Base-by-base conservation (phyloP, 2,113 vertebrate species). In the Donacobius atricapilla region DNA sequence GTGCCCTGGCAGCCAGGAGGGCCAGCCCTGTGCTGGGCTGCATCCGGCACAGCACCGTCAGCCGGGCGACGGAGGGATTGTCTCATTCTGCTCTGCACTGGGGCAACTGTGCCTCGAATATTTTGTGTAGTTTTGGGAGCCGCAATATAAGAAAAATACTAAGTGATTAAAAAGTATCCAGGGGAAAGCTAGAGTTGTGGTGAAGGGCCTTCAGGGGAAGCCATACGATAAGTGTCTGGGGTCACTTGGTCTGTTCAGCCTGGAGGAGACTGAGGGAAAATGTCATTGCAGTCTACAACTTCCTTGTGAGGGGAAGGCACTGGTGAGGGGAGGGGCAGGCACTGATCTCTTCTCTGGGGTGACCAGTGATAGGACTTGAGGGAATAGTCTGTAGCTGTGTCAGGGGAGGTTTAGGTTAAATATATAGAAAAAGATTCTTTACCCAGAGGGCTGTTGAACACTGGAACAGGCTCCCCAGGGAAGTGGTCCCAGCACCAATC, bases 21-120 rank as follows among this genome's bases (percentile, higher is more conserved):
- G 37, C 6, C 13, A 58, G 0, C 13, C 1, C 0, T 76, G 37
- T 76, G 13, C 25, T 58, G 25, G 30, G 5, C 11, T 0, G 9
- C 44, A 37, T 77, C 31, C 76, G 37, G 21, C 3, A 27, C 39
- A 77, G 18, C 63, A 61, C 33, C 0, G 0, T 3, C 39, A 60
- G 10, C 18, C 0, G 0, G 33, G 39, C 6, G 12, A 39, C 9
- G 28, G 45, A 60, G 20, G 14, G 22, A 13, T 60, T 51, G 33
- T 44, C 27, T 44, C 0, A 0, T 64, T 39, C 15, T 78, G 28
- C n/a, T 57, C 76, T 48, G 14, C 0, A 0, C 30, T 56, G 57
- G 20, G 6, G 4, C 0, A 1, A 6, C 48, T 6, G 13, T 30
- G 48, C 20, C 25, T 80, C 25, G 30, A 71, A 25, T 54, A 25